phyloP scores from a whole-genome alignment of 30 jellyfish, hydroid and myxozoan genomes.

The Chironex yamaguchii region DNA sequence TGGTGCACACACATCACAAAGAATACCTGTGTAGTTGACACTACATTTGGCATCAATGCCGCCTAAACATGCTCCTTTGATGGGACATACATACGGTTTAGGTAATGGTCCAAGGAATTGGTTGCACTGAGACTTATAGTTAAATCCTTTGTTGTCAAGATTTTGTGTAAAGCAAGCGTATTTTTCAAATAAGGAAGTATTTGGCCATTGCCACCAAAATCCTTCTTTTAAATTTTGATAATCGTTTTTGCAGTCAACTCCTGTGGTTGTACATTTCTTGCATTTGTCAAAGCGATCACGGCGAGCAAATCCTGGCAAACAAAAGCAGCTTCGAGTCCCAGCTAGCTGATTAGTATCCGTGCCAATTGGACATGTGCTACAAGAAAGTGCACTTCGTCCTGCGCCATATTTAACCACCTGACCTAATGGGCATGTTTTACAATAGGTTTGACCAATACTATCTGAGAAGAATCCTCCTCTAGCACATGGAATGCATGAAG shows the following conservation, averaged over 20 bases:
- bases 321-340: slow-evolving; percentile 42
- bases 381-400: slow-evolving; percentile 40
- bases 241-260: slow-evolving; percentile 39
- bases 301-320: slow-evolving; percentile 40
- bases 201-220: slow-evolving; percentile 52
- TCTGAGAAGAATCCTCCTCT: slow-evolving; percentile 62
- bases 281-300: slow-evolving; percentile 55
- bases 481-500: slow-evolving; percentile 44
- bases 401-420: slow-evolving; percentile 53
- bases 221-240: slow-evolving; percentile 21
- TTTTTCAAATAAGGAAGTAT: not conserved
- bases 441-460: slow-evolving; percentile 4
- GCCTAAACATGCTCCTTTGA: slow-evolving; percentile 41
- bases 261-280: slow-evolving; percentile 1
- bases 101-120: slow-evolving; percentile 21
- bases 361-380: slow-evolving; percentile 64
- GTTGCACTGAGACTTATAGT: slow-evolving; percentile 4
- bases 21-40: slow-evolving; percentile 28
- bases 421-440: slow-evolving; percentile 55
- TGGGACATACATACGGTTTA: slow-evolving; percentile 34
- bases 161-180: not conserved
- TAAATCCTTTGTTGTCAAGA: not conserved
- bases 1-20: slow-evolving; percentile 44
- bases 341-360: slow-evolving; percentile 41
- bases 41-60: slow-evolving; percentile 40